Percentiles rank a stretch among this genome's conserved stretches.
These are phyloP conservation scores for Scomber japonicus DNA, from an alignment of 2,113 vertebrate species.

Conservation along the genomic window DNA sequence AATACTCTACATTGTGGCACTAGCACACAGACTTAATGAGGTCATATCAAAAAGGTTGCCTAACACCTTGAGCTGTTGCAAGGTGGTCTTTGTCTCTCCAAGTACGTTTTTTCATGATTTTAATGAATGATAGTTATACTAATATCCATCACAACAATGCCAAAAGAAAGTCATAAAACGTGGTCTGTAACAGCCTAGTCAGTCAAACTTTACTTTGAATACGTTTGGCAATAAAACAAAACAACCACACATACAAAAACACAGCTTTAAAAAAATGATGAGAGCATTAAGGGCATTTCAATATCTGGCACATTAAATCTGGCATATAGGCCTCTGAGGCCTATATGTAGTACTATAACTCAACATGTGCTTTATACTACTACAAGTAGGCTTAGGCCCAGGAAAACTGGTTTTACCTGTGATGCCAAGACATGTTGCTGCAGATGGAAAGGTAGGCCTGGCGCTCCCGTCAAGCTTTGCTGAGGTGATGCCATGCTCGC, in stretches of 20 bases:
- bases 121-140: background rate
- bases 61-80: slow-evolving; percentile 15
- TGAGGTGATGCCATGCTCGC: slow-evolving; percentile 90
- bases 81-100: background rate
- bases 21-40: slow-evolving; percentile 22
- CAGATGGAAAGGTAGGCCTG: slow-evolving; percentile 94
- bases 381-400: background rate
- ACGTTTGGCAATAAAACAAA: slow-evolving; percentile 22
- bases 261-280: background rate
- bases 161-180: background rate
- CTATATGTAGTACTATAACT: background rate
- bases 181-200: background rate
- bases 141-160: slow-evolving; percentile 6
- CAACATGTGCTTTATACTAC: slow-evolving; percentile 19
- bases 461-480: slow-evolving; percentile 90
- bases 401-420: slow-evolving; percentile 88
- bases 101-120: background rate
- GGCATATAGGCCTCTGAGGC: slow-evolving; percentile 1
- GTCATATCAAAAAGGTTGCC: slow-evolving; percentile 15
- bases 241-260: background rate
- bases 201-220: slow-evolving; percentile 15
- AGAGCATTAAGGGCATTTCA: background rate
- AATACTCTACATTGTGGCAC: background rate
- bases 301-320: slow-evolving; percentile 9
- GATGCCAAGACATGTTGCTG: slow-evolving; percentile 98